phyloP scores from a whole-genome alignment of 2,888 invertebrate species.

The Aphidoletes aphidimyza region DNA sequence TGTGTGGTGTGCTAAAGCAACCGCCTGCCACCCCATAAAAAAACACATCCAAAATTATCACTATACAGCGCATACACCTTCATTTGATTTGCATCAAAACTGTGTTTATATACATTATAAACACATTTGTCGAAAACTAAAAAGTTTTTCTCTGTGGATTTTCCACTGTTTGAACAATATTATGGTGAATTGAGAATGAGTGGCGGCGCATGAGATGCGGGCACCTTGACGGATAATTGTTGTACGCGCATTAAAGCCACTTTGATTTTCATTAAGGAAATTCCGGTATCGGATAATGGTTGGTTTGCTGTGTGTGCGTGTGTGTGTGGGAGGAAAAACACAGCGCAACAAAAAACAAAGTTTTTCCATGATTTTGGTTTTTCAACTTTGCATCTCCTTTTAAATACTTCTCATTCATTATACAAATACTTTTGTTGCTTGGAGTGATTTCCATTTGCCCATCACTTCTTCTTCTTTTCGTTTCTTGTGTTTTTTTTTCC shows the following conservation, averaged over 20 bases:
- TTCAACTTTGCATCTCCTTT: not conserved
- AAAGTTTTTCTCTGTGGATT: not conserved
- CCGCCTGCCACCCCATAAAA: not conserved
- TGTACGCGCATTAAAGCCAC: conserved; percentile 13
- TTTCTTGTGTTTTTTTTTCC: no score
- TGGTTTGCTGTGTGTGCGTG: no score
- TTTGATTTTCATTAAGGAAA: conserved; percentile 23
- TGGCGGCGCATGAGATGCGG: no score
- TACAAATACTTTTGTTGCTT: not conserved
- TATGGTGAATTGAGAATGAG: no score
- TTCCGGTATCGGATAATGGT: no score
- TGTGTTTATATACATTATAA: conserved; percentile 29
- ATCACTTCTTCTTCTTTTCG: no score
- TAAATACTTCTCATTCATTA: not conserved
- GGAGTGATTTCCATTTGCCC: no score
- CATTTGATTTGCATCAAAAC: no score
- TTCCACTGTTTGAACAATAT: conserved; percentile 31
- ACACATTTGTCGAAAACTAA: conserved; percentile 40
- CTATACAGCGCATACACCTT: not conserved
- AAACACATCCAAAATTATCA: not conserved
- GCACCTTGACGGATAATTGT: conserved; percentile 37
- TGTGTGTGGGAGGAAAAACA: not conserved
- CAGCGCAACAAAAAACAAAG: no score
- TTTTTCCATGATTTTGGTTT: conserved; percentile 36
- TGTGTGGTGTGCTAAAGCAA: not conserved